These are phyloP conservation scores for Osmerus mordax DNA, from an alignment of 2,113 vertebrate genomes.

Conservation along the genomic window DNA sequence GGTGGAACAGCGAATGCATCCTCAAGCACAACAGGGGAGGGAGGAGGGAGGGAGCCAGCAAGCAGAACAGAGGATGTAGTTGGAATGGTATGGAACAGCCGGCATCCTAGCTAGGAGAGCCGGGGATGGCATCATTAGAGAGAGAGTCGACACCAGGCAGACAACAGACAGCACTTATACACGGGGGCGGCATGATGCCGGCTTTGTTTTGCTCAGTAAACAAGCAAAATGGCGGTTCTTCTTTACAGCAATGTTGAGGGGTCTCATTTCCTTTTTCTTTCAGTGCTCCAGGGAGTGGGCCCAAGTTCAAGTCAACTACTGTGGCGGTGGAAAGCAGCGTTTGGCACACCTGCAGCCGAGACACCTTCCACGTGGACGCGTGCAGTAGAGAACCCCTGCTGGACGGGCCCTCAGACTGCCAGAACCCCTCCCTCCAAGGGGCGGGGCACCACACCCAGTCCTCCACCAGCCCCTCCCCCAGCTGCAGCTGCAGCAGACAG, in stretches of 20 bases:
- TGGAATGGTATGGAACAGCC: no score
- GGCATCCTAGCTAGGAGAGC: no score
- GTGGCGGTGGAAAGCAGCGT: constrained; percentile 76
- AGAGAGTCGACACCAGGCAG: no score
- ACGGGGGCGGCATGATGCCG: no score
- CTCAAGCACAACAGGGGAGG: not conserved
- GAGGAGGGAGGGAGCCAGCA: no score
- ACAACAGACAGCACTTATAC: no score
- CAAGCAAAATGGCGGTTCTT: not conserved
- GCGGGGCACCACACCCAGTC: constrained; percentile 18
- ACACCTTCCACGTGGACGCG: not conserved
- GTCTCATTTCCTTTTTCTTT: constrained; percentile 34
- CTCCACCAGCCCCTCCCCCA: not conserved
- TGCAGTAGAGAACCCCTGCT: not conserved
- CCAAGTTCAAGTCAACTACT: constrained; percentile 89
- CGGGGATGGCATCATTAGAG: no score
- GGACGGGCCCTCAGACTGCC: constrained; percentile 32
- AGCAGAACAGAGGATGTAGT: no score
- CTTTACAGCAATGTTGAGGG: not conserved
- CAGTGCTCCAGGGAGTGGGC: constrained; percentile 85
- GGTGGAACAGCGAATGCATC: not conserved
- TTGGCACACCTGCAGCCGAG: constrained; percentile 40
- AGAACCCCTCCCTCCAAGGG: constrained; percentile 34
- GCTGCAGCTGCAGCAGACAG: constrained; percentile 36
- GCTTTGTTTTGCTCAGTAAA: not conserved